Evolutionary conservation across 2,113 vertebrate genomes (phyloP), one percentile per base, ranked within the genome.

Genomic region (Cepphus grylle): DNA sequence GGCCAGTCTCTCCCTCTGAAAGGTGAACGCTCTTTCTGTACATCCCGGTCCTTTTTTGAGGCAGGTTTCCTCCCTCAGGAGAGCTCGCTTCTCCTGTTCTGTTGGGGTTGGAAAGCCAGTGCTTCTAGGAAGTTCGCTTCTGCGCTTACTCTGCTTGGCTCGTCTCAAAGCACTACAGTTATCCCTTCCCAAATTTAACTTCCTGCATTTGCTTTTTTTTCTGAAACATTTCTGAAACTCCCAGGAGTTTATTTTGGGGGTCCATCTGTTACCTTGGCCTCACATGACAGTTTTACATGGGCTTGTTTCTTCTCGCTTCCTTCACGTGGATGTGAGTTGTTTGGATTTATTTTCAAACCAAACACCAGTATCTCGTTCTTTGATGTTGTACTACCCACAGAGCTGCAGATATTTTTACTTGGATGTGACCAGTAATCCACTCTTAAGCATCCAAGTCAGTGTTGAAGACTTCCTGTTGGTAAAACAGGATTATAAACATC

Each of bases 221-320:
- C 42, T 36, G 58, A 26, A 71, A 30, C 74, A n/a, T 85, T 77
- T 34, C 42, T 36, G 58, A 26, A 71, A 30, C 74, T 70, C 36
- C 14, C 34, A 15, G 42, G 38, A 81, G 52, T 92, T 94, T 91
- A 56, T 95, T 86, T 94, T 88, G 90, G 62, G 73, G 88, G 45
- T 80, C 94, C 56, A 65, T 92, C 89, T 95, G 86, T 86, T 87
- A 20, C 27, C 77, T 74, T 84, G 83, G 88, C 86, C 78, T 82
- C 83, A 29, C 66, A 32, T 77, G 70, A 53, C 25, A 49, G 4
- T 81, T 91, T 30, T 65, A 38, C 12, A 42, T 6, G 36, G 53
- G 21, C 73, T 84, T 86, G 61, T 84, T 93, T 90, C 87, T 95
- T 71, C 55, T 55, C 52, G 8, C 52, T 80, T 69, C 49, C 50